Conservation (phyloP, 2,888 invertebrate species). For the Folsomia manolachei region DNA sequence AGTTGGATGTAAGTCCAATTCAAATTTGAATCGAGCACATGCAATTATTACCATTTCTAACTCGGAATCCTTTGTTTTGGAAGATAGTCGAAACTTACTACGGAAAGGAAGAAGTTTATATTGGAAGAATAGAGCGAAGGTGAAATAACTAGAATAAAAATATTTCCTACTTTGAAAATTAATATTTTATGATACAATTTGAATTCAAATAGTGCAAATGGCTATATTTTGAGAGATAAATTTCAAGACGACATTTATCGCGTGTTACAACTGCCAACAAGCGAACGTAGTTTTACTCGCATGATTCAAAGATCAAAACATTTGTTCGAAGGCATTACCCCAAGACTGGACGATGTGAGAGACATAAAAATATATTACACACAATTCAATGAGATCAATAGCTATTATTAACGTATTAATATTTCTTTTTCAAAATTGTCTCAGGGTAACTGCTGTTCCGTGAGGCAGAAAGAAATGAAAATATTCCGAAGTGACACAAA, state of each 20-base stretch:
- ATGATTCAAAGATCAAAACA: too few species aligned
- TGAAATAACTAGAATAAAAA: too few species aligned
- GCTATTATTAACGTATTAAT: too few species aligned
- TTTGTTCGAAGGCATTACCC: background rate
- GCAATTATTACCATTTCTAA: background rate
- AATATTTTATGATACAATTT: too few species aligned
- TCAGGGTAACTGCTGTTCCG: background rate
- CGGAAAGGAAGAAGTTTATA: constrained; percentile 17
- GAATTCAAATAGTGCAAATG: too few species aligned
- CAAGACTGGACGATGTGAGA: background rate
- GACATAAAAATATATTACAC: too few species aligned
- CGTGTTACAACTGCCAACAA: too few species aligned
- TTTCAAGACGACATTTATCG: constrained; percentile 3
- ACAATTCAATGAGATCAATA: too few species aligned
- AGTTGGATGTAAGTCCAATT: background rate
- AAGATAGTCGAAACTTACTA: constrained; percentile 30
- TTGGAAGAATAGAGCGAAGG: constrained; percentile 27
- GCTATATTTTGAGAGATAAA: constrained; percentile 1
- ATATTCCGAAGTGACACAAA: constrained; percentile 1
- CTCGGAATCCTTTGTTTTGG: background rate
- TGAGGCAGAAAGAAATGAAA: background rate
- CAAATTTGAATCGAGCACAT: background rate
- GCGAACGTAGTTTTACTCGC: background rate
- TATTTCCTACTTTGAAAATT: too few species aligned
- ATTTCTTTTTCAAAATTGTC: too few species aligned